phyloP scores from a whole-genome alignment of 2,113 vertebrate species.

The Toxotes chatareus region DNA sequence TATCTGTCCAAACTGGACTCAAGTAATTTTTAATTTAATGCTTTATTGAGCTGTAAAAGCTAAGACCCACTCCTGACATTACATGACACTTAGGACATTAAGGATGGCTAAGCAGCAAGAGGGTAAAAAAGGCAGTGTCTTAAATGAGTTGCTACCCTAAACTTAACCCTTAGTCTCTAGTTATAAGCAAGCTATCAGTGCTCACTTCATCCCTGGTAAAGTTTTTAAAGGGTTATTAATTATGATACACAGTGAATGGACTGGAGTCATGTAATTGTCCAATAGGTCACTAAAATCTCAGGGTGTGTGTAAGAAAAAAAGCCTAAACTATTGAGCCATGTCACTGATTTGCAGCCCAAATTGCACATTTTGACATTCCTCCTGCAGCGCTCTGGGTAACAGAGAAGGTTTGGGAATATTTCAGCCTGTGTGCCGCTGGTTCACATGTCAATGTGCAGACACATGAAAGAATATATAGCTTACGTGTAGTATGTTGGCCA shows the following conservation, averaged over 20 bases:
- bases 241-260: background rate
- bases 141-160: no score
- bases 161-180: background rate
- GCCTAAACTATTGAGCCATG: background rate
- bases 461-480: conserved; percentile 44
- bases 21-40: background rate
- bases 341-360: conserved; percentile 26
- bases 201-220: background rate
- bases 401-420: conserved; percentile 48
- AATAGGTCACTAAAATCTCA: background rate
- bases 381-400: conserved; percentile 28
- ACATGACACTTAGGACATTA: background rate
- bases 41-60: background rate
- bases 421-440: conserved; percentile 13
- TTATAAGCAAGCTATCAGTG: background rate
- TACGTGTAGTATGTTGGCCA: conserved; percentile 33
- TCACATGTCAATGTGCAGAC: conserved; percentile 29
- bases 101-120: background rate
- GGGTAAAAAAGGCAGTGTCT: background rate
- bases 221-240: background rate
- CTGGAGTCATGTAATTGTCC: background rate
- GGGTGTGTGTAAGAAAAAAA: background rate
- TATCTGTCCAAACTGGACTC: background rate
- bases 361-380: background rate
- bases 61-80: background rate